phyloP scores from a whole-genome alignment of 2,797 vertebrate genomes.

The Alectoris magna region DNA sequence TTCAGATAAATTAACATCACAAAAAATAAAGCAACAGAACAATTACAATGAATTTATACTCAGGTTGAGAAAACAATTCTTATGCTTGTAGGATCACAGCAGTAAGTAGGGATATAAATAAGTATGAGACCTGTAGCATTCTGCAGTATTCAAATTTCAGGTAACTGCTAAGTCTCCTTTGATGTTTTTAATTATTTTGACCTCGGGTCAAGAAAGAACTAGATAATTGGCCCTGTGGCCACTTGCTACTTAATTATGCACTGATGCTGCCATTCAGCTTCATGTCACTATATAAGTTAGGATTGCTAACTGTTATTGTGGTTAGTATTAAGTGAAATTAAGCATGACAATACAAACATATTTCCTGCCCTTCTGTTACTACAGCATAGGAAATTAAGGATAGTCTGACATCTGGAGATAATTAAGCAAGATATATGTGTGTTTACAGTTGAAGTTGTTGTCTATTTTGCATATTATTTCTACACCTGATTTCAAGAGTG shows the following conservation, averaged over 20 bases:
- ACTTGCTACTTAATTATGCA: neutral
- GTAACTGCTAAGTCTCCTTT: neutral
- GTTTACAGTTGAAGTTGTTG: neutral
- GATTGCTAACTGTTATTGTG: neutral
- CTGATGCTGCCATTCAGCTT: neutral
- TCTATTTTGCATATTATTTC: neutral
- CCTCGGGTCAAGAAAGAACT: constrained; percentile 9
- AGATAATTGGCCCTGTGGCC: constrained; percentile 18
- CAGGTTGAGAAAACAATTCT: neutral
- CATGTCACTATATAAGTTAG: neutral
- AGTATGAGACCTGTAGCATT: neutral
- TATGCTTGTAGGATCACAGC: neutral
- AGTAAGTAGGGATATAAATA: neutral
- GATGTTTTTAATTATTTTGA: constrained; percentile 50
- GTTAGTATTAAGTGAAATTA: neutral
- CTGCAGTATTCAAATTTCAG: neutral
- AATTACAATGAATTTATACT: neutral
- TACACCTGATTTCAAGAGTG: neutral
- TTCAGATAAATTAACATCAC: neutral
- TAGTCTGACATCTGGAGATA: neutral
- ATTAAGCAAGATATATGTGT: neutral
- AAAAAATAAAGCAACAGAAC: neutral
- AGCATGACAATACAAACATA: neutral
- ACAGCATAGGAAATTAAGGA: neutral
- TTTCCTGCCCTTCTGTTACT: neutral